phyloP scores from a whole-genome alignment of 2,113 vertebrate genomes.

The Sander vitreus region DNA sequence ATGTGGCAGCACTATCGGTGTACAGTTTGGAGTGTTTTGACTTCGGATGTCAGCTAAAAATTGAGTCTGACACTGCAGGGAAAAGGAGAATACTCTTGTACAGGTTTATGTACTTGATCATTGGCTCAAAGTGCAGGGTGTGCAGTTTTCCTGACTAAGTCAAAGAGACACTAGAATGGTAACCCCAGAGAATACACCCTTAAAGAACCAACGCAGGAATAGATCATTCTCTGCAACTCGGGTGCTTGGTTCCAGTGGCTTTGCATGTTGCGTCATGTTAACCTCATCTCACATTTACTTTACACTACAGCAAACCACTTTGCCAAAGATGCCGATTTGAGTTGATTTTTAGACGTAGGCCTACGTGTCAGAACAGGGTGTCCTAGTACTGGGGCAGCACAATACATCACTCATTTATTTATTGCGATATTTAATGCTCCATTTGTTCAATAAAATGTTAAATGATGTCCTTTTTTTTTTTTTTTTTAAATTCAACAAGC shows the following conservation, averaged over 20 bases:
- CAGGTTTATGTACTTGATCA: not conserved
- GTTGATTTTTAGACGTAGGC: too few relatives aligned
- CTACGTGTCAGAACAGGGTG: too few relatives aligned
- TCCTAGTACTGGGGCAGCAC: too few relatives aligned
- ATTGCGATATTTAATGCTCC: too few relatives aligned
- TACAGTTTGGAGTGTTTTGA: not conserved
- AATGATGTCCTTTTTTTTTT: too few relatives aligned
- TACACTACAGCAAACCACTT: not conserved
- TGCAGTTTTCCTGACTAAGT: constrained; percentile 41
- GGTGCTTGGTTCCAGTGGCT: not conserved
- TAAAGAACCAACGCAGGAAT: not conserved
- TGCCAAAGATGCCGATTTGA: too few relatives aligned
- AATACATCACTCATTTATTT: too few relatives aligned
- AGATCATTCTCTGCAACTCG: not conserved
- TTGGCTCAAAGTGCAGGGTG: constrained; percentile 43
- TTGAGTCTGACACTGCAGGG: constrained; percentile 24
- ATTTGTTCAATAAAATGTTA: too few relatives aligned
- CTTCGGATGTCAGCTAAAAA: constrained; percentile 24
- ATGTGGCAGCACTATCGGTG: not conserved
- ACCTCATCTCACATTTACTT: not conserved
- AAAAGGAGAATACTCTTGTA: not conserved
- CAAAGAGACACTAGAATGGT: not conserved
- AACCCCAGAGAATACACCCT: constrained; percentile 2
- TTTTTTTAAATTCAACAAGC: too few relatives aligned
- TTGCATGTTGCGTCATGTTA: not conserved